Base-by-base conservation (phyloP, 2,113 vertebrate genomes). In the Ciconia maguari region DNA sequence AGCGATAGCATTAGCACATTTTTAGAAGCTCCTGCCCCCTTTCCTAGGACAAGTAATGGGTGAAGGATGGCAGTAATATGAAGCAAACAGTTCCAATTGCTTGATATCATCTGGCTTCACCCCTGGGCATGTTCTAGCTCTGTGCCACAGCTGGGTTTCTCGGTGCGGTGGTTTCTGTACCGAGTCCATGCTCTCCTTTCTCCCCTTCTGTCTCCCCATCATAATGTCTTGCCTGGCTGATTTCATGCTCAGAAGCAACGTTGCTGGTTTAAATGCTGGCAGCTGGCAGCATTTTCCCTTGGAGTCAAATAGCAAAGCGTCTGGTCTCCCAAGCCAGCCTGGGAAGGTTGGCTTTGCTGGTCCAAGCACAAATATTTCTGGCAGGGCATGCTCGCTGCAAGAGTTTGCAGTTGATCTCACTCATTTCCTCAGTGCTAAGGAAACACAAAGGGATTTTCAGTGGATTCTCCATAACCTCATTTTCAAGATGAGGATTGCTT, bases 301-400 rank as follows among this genome's bases (percentile, higher is more conserved):
- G 32, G 84, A 89, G 41, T 61, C 42, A 26, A 82, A 70, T 10
- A 87, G 70, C 64, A 61, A 54, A 52, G 81, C 0, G 34, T 48
- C 93, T 88, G 89, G 58, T 75, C 44, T 95, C 78, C 88, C 55
- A 49, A 20, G 72, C 61, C 72, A 76, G 72, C 75, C 75, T 55
- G 85, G 66, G 92, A 90, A 94, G 69, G 65, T 62, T 93, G 89
- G 87, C 90, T 91, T 66, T 70, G 69, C 46, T 90, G 93, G 81
- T 61, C 87, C 87, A 69, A 89, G 71, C 64, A 30, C 87, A 89
- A 65, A 13, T 70, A 90, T 74, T 93, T 88, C 95, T 97, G 94
- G 95, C 95, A 93, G 83, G 36, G 49, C 48, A 38, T 2, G 30
- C 75, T 90, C 0, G 0, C 75, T 91, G 70, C 13, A 10, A 76